phyloP scores from a whole-genome alignment of 2,888 invertebrate species.

The Acheta domesticus region DNA sequence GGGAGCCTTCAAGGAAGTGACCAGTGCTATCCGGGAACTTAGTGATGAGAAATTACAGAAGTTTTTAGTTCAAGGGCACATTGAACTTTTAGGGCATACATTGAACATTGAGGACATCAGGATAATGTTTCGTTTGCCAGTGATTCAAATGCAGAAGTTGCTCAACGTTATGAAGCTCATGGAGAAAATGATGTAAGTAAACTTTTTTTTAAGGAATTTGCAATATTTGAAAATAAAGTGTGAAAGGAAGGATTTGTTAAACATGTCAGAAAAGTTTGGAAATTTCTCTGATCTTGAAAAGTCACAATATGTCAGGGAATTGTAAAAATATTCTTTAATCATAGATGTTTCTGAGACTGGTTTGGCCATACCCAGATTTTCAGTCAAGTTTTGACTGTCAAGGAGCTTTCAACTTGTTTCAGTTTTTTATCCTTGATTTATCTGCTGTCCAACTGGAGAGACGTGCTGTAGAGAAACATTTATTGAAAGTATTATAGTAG shows the following conservation, averaged over 20 bases:
- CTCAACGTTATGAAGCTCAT: conserved; percentile 81
- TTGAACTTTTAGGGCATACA: conserved; percentile 70
- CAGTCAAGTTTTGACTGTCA: too few relatives aligned
- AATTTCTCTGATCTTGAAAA: too few relatives aligned
- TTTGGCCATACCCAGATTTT: too few relatives aligned
- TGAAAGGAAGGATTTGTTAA: neutral
- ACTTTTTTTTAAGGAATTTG: neutral
- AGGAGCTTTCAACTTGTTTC: too few relatives aligned
- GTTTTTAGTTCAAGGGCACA: conserved; percentile 65
- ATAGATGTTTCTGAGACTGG: too few relatives aligned
- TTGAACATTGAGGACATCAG: conserved; percentile 76
- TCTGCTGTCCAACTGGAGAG: too few relatives aligned
- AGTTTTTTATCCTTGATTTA: too few relatives aligned
- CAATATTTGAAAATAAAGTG: neutral
- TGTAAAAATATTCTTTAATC: too few relatives aligned
- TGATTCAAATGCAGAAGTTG: conserved; percentile 56
- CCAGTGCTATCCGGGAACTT: conserved; percentile 67
- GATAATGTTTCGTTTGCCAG: conserved; percentile 72
- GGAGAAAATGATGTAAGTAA: conserved; percentile 71
- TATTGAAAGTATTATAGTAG: too few relatives aligned
- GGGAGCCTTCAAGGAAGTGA: conserved; percentile 84
- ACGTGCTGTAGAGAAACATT: too few relatives aligned
- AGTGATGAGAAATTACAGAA: conserved; percentile 75
- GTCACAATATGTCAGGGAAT: too few relatives aligned
- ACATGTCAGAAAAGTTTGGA: neutral